Percentiles rank a stretch among this genome's conserved stretches.
Conservation (phyloP, 2,797 vertebrate genomes). For the Oceanodroma leucorhoa region DNA sequence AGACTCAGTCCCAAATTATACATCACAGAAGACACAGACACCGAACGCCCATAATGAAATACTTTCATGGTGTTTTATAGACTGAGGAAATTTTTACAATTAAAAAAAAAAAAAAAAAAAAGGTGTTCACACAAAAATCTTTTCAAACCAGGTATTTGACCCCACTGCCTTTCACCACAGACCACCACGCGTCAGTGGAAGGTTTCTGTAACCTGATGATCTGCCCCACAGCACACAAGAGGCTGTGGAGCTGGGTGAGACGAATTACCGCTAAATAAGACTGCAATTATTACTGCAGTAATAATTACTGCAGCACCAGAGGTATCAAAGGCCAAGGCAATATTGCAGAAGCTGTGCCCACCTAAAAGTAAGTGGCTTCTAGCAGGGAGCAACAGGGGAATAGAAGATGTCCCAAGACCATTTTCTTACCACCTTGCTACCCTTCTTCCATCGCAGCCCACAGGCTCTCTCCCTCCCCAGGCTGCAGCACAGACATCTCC, state of each 20-base stretch:
- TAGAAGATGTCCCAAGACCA: background rate
- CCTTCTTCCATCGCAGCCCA: accelerated
- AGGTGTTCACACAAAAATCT: background rate
- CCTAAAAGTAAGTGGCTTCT: background rate
- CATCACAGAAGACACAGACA: background rate
- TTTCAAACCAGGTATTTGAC: background rate
- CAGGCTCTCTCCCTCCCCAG: background rate
- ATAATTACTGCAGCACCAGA: background rate
- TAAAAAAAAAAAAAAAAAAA: background rate
- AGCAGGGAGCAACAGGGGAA: background rate
- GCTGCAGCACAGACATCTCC: background rate
- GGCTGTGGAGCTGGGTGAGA: background rate
- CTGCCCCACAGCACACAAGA: background rate
- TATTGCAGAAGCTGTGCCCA: background rate
- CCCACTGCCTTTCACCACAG: background rate
- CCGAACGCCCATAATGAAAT: background rate
- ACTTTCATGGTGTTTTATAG: conserved; percentile 5
- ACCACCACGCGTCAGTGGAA: background rate
- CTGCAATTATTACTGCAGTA: background rate
- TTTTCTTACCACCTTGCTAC: background rate
- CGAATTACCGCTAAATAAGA: accelerated
- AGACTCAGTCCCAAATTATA: conserved; percentile 35
- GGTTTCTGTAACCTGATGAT: background rate
- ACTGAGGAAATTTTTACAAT: background rate
- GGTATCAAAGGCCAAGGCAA: background rate